Conservation (phyloP, 1,140 invertebrate genomes). For the Megalonaias nervosa region DNA sequence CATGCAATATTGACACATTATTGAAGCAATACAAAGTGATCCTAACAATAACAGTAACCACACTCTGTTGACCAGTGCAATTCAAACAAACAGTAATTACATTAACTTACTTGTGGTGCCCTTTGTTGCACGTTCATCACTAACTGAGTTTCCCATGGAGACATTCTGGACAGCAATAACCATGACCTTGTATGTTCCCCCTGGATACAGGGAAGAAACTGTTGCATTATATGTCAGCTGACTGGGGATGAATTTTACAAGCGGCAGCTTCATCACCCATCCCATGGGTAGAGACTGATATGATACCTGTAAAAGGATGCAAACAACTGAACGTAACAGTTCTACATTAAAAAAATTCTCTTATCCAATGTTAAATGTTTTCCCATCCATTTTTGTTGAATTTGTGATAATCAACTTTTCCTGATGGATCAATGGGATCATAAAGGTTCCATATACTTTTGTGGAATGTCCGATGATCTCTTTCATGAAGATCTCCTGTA, state of each 20-base stretch:
- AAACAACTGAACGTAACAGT: too few species aligned
- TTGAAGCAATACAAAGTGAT: too few species aligned
- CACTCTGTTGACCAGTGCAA: not conserved
- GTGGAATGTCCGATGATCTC: too few species aligned
- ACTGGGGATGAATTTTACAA: conserved; percentile 4
- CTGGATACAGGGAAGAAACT: conserved; percentile 17
- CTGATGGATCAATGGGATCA: too few species aligned
- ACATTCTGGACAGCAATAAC: conserved; percentile 34
- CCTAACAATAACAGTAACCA: too few species aligned
- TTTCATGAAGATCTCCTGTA: too few species aligned
- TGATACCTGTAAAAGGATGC: conserved; percentile 7
- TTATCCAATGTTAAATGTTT: too few species aligned
- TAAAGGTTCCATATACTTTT: too few species aligned
- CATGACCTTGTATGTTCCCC: conserved; percentile 26
- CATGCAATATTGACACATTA: too few species aligned
- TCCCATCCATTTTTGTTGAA: too few species aligned
- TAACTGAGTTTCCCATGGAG: conserved; percentile 19
- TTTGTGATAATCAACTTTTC: too few species aligned
- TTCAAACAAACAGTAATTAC: not conserved
- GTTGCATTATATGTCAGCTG: conserved; percentile 13
- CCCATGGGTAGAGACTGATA: conserved; percentile 16
- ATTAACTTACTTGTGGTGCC: conserved; percentile 25
- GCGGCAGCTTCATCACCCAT: conserved; percentile 5
- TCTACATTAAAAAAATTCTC: too few species aligned
- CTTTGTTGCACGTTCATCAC: conserved; percentile 2